Evolutionary conservation across 2,113 vertebrate species (phyloP).

Genomic region (Fulmarus glacialis): DNA sequence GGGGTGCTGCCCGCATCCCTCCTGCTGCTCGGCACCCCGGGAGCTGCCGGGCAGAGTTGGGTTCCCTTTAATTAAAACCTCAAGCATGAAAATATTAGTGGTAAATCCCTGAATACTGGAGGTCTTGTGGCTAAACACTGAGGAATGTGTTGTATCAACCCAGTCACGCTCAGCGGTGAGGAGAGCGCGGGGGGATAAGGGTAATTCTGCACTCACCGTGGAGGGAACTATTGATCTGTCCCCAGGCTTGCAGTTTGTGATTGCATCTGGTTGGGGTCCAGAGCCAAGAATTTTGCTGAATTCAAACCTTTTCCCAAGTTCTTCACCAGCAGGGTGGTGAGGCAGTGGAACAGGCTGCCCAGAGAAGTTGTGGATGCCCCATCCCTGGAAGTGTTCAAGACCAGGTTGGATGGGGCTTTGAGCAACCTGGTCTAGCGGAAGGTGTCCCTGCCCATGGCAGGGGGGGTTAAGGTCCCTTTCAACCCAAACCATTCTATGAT

Average conservation of each 20-base stretch:
- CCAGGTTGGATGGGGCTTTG: neutral
- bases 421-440: neutral
- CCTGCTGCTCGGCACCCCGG: fast-evolving
- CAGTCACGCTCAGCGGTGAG: neutral
- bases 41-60: neutral
- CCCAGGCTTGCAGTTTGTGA: neutral
- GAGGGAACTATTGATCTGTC: neutral
- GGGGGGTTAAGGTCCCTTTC: neutral
- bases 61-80: neutral
- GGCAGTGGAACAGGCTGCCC: neutral
- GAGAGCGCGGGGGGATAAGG: fast-evolving
- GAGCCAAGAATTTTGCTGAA: neutral
- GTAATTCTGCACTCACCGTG: fast-evolving
- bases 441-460: neutral
- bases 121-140: neutral
- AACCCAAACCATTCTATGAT: neutral
- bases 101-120: neutral
- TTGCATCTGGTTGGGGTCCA: neutral
- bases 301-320: neutral
- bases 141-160: slow-evolving; percentile 8
- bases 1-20: neutral
- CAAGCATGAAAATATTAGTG: neutral
- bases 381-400: neutral
- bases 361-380: neutral
- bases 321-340: neutral